Base-by-base conservation (phyloP, 2,113 vertebrate genomes). In the Hippocampus guttulatus region DNA sequence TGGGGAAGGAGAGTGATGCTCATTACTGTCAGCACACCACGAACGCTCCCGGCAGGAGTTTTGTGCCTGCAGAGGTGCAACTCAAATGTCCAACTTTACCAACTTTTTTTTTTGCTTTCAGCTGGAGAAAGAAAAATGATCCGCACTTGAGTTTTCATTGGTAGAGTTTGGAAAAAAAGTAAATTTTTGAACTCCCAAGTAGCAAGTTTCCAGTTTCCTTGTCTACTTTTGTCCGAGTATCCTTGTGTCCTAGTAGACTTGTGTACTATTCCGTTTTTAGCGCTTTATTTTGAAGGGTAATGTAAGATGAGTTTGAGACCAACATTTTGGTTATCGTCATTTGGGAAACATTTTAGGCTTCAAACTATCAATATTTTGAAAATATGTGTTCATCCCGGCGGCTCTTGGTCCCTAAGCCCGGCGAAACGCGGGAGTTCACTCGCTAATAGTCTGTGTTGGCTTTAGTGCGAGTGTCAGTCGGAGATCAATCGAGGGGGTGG, bases 401-500 rank as follows among this genome's bases (percentile, higher is more conserved):
- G 20, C 52, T 58, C 23, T 27, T 27, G 25, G 23, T 25, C 23
- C 6, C 55, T 58, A 58, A 58, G 23, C 55, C 25, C 12, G 4
- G 55, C 25, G 14, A 58, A 58, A 27, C 3, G 25, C 23, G 55
- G 12, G 23, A 25, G 55, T 27, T 58, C 10, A 58, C 12, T 25
- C 3, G 5, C 23, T 25, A 58, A 58, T 58, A 58, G 14, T 27
- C 49, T 54, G 68, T 69, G 54, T 55, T 9, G 38, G 27, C 67
- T 80, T 86, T 64, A 73, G 52, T 21, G 4, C 40, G 70, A 71
- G 47, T 69, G 76, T 77, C 71, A 51, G 77, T 64, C 40, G 69
- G 38, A 78, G 76, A 75, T 84, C 55, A 73, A 81, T 74, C 77
- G 65, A 68, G 64, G 73, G 62, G 71, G 71, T n/a, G 21, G 52